phyloP scores from a whole-genome alignment of 2,888 invertebrate species.

The Notodonta ziczac region DNA sequence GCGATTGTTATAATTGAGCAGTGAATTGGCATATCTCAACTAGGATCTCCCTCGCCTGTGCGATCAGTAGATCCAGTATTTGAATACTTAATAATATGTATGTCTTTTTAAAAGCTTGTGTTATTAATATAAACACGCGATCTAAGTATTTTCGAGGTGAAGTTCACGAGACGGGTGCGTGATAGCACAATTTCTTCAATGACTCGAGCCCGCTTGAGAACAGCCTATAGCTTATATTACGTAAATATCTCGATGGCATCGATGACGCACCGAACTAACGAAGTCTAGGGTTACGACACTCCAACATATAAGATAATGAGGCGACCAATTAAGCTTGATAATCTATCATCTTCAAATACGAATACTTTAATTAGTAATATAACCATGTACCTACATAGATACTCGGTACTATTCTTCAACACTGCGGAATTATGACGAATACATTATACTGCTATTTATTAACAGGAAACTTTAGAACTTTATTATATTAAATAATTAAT shows the following conservation, averaged over 20 bases:
- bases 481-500: no score
- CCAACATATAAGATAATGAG: slow-evolving; percentile 14
- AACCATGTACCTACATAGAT: background rate
- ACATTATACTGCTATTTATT: no score
- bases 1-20: no score
- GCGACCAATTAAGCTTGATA: slow-evolving; percentile 16
- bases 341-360: background rate
- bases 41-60: no score
- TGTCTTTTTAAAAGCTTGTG: slow-evolving; percentile 14
- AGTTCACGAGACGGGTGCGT: slow-evolving; percentile 44
- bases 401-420: no score
- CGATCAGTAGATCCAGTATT: no score
- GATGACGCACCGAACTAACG: slow-evolving; percentile 23
- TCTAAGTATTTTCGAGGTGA: slow-evolving; percentile 39
- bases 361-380: background rate
- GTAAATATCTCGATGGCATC: slow-evolving; percentile 22
- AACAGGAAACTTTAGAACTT: no score
- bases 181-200: slow-evolving; percentile 41
- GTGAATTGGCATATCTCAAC: no score
- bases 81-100: background rate
- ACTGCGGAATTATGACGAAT: no score
- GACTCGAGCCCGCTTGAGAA: slow-evolving; percentile 24
- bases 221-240: slow-evolving; percentile 18
- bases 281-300: slow-evolving; percentile 15
- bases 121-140: slow-evolving; percentile 33